phyloP scores from a whole-genome alignment of 1,140 invertebrate species.

The Thrips palmi region DNA sequence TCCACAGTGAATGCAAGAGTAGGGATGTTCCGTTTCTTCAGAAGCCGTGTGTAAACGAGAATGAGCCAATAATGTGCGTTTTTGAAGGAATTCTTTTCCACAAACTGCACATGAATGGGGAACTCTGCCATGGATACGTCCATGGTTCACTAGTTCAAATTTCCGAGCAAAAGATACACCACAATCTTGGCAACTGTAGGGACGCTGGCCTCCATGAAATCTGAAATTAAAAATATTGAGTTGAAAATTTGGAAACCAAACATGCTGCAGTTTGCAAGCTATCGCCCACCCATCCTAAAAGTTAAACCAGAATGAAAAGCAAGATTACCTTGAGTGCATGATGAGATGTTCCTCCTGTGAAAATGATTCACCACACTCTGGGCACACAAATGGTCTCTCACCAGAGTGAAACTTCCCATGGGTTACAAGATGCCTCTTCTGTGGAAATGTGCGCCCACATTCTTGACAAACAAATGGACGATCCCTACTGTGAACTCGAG shows the following conservation, averaged over 20 bases:
- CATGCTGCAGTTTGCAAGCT: no score
- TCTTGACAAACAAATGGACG: slow-evolving; percentile 62
- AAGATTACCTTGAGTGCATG: slow-evolving; percentile 17
- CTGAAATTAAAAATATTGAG: no score
- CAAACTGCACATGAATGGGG: slow-evolving; percentile 65
- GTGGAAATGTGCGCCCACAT: slow-evolving; percentile 60
- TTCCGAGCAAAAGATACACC: slow-evolving; percentile 66
- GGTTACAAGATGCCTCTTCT: slow-evolving; percentile 63
- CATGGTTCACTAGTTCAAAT: slow-evolving; percentile 68
- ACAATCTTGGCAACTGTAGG: slow-evolving; percentile 63
- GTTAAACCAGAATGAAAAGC: slow-evolving; percentile 3
- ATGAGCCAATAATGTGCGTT: slow-evolving; percentile 56
- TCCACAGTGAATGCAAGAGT: no score
- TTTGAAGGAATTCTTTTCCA: slow-evolving; percentile 67
- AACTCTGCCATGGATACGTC: slow-evolving; percentile 53
- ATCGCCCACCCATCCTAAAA: slow-evolving; percentile 42
- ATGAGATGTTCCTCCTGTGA: slow-evolving; percentile 59
- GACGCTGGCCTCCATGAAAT: slow-evolving; percentile 63
- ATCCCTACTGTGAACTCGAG: slow-evolving; percentile 44
- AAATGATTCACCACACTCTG: slow-evolving; percentile 75
- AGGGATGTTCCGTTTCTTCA: no score
- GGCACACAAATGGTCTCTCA: slow-evolving; percentile 68
- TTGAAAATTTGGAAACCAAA: no score
- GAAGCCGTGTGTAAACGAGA: no score
- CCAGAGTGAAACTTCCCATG: slow-evolving; percentile 76